Evolutionary conservation across 2,888 invertebrate genomes (phyloP).

Genomic region (Adelognathus sp.): DNA sequence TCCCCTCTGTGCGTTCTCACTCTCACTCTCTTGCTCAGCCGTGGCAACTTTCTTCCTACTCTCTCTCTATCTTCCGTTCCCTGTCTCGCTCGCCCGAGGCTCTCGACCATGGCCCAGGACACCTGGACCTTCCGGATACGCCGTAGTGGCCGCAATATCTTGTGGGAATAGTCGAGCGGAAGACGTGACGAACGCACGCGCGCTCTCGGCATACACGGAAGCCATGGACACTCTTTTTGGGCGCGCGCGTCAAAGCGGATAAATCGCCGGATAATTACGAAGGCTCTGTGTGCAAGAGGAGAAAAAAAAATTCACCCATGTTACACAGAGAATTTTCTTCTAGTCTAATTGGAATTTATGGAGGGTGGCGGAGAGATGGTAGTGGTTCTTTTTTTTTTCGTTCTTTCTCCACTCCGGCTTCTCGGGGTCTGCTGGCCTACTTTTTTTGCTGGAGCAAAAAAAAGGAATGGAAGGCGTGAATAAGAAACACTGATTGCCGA

Average conservation of each 20-base stretch:
- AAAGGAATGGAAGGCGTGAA: neutral
- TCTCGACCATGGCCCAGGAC: conserved; percentile 40
- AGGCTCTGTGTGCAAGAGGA: neutral
- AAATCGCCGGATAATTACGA: conserved; percentile 60
- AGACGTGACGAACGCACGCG: conserved; percentile 37
- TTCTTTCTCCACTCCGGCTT: neutral
- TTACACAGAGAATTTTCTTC: neutral
- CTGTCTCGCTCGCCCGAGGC: conserved; percentile 1
- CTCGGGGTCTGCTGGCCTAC: neutral
- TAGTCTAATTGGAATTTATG: conserved; percentile 48
- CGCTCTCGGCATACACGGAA: too few species aligned
- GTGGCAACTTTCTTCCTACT: neutral
- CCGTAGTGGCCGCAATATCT: conserved; percentile 41
- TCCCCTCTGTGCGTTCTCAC: conserved; percentile 40
- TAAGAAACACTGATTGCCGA: conserved; percentile 3
- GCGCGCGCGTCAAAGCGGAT: conserved; percentile 43
- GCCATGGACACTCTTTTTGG: neutral
- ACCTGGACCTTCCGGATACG: conserved; percentile 62
- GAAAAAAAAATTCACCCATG: conserved; percentile 8
- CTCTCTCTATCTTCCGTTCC: neutral
- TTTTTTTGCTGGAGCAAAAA: neutral
- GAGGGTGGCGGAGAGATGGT: neutral
- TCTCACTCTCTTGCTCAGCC: conserved; percentile 18
- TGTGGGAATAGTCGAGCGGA: conserved; percentile 58
- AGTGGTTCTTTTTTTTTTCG: conserved; percentile 12